phyloP scores from a whole-genome alignment of 2,888 invertebrate species.

The Frankliniella fusca region DNA sequence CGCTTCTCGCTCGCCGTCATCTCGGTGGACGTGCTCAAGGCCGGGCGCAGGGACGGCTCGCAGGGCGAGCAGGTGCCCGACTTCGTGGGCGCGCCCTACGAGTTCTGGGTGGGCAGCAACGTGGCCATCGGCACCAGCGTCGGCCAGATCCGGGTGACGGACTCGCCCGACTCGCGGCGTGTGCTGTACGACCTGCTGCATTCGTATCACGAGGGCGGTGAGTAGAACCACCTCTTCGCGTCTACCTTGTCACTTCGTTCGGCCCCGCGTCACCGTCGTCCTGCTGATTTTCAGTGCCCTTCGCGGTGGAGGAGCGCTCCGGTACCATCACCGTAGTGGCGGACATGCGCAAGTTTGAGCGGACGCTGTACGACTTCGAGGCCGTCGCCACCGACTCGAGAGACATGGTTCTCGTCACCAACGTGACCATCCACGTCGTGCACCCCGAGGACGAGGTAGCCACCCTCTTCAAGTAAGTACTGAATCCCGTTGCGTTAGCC shows the following conservation, averaged over 20 bases:
- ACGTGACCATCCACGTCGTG: constrained; percentile 78
- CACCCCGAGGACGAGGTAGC: constrained; percentile 68
- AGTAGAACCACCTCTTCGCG: constrained; percentile 32
- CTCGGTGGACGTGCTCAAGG: constrained; percentile 64
- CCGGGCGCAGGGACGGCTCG: constrained; percentile 17
- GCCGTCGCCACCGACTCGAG: constrained; percentile 68
- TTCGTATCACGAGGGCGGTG: constrained; percentile 78
- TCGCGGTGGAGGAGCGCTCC: constrained; percentile 82
- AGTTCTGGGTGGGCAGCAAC: constrained; percentile 86
- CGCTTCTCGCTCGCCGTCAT: constrained; percentile 80
- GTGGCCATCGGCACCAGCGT: constrained; percentile 80
- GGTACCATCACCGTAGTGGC: constrained; percentile 83
- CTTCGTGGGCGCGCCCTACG: constrained; percentile 79
- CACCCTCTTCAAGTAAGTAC: constrained; percentile 60
- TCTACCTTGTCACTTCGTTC: not conserved
- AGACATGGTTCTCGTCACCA: constrained; percentile 69
- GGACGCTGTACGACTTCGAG: constrained; percentile 72
- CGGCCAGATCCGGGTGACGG: constrained; percentile 75
- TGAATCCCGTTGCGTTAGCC: constrained; percentile 33
- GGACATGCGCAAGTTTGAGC: constrained; percentile 63
- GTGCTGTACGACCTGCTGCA: constrained; percentile 74
- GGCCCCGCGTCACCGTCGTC: not conserved
- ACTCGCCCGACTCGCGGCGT: constrained; percentile 62
- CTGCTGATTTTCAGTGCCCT: constrained; percentile 62
- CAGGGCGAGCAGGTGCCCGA: constrained; percentile 56